These are phyloP conservation scores for Caenorhabditis sp. DNA, from an alignment of 2,888 invertebrate genomes.

Conservation along the genomic window DNA sequence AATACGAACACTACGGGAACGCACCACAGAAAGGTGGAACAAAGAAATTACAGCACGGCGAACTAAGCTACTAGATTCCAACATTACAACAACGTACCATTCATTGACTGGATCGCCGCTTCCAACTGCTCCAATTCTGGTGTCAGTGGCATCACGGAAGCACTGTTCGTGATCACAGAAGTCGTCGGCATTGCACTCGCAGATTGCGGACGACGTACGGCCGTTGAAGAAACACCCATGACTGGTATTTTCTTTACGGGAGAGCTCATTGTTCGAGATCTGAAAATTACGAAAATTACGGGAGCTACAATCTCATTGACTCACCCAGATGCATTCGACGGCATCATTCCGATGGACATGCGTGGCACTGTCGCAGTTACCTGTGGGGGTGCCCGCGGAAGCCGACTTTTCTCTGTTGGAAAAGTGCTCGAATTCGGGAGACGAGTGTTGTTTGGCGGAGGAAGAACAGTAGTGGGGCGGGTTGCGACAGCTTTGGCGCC, in stretches of 20 bases:
- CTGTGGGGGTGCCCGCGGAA: conserved; percentile 62
- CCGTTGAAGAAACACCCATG: conserved; percentile 68
- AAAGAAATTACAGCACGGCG: neutral
- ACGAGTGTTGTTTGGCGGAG: conserved; percentile 19
- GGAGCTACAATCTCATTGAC: neutral
- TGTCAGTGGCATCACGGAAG: conserved; percentile 36
- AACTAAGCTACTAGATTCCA: neutral
- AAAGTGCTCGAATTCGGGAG: conserved; percentile 66
- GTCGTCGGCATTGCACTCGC: conserved; percentile 36
- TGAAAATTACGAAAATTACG: conserved; percentile 4
- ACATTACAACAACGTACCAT: conserved; percentile 20
- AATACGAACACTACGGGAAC: conserved; percentile 41
- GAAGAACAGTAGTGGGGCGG: conserved; percentile 28
- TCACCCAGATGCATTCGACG: conserved; percentile 14
- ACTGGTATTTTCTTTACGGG: conserved; percentile 71
- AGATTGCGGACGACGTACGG: conserved; percentile 52
- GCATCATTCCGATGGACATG: conserved; percentile 35
- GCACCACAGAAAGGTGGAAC: neutral
- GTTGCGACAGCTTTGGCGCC: conserved; percentile 52
- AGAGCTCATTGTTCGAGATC: conserved; percentile 55
- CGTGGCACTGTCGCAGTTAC: conserved; percentile 28
- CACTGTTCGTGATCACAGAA: conserved; percentile 44
- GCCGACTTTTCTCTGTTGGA: conserved; percentile 64
- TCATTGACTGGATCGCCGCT: conserved; percentile 69
- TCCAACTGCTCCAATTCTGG: conserved; percentile 70